phyloP scores from a whole-genome alignment of 2,797 vertebrate genomes.

The Eurystomus glaucurus region DNA sequence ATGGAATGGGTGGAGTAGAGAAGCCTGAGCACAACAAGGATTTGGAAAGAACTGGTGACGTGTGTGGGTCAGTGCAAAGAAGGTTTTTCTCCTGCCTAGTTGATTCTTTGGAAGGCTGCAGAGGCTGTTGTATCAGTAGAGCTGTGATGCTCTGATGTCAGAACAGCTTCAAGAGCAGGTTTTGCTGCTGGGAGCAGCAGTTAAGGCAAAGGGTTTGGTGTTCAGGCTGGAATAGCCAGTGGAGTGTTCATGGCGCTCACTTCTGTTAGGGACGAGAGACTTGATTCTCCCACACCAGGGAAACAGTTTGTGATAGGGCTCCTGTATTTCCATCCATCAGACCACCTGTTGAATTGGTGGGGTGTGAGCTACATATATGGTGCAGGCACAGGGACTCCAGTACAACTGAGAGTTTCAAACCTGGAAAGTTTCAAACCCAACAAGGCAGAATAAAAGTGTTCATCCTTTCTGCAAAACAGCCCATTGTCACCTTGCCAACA shows the following conservation, averaged over 20 bases:
- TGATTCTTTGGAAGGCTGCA: background rate
- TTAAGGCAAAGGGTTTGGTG: background rate
- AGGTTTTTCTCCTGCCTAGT: background rate
- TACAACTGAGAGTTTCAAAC: background rate
- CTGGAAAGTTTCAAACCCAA: too few species aligned
- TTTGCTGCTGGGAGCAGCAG: background rate
- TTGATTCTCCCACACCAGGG: background rate
- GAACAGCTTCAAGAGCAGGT: background rate
- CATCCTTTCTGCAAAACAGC: background rate
- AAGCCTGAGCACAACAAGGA: background rate
- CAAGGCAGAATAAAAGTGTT: background rate
- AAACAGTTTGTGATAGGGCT: background rate
- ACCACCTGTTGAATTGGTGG: rapidly evolving
- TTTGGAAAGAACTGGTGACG: background rate
- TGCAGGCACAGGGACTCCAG: background rate
- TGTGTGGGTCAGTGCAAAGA: background rate
- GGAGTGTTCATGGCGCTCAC: background rate
- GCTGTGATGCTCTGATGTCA: rapidly evolving
- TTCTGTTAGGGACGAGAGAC: background rate
- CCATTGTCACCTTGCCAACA: rapidly evolving
- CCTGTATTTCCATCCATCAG: background rate
- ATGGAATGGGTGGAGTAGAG: background rate
- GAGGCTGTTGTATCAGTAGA: rapidly evolving
- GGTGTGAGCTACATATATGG: rapidly evolving
- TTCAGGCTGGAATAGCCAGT: background rate